A percentile compares a stretch with the other conserved stretches of the same genome.
Conservation (phyloP, 2,113 vertebrate species). For the Erinaceus europaeus region DNA sequence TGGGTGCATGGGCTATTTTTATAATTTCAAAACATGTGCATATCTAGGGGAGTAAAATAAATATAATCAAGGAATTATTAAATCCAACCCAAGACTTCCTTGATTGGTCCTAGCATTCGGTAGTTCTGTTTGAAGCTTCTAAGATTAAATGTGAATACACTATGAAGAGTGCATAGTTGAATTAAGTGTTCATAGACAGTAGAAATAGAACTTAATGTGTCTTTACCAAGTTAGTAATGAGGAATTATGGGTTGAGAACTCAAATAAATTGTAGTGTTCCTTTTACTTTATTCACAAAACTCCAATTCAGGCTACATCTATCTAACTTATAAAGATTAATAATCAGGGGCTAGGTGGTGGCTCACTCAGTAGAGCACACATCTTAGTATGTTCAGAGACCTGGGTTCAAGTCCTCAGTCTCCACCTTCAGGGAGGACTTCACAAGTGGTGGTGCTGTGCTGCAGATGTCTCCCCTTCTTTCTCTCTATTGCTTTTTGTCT, state of each 20-base stretch:
- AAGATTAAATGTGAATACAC: neutral
- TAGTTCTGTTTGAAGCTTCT: slow-evolving; percentile 11
- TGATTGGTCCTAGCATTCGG: slow-evolving; percentile 37
- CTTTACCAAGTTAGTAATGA: slow-evolving; percentile 32
- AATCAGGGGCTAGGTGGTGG: too few relatives aligned
- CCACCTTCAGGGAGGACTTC: too few relatives aligned
- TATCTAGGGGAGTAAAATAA: slow-evolving; percentile 32
- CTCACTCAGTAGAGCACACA: too few relatives aligned
- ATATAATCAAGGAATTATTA: slow-evolving; percentile 34
- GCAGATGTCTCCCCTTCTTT: too few relatives aligned
- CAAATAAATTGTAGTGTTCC: neutral
- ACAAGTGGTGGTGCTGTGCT: too few relatives aligned
- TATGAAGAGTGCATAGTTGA: neutral
- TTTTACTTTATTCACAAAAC: slow-evolving; percentile 37
- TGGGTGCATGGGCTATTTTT: slow-evolving; percentile 15
- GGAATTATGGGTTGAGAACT: slow-evolving; percentile 20
- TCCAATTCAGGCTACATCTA: neutral
- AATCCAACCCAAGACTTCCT: slow-evolving; percentile 6
- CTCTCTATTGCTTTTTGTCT: too few relatives aligned
- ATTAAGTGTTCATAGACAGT: slow-evolving; percentile 27
- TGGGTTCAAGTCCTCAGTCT: too few relatives aligned
- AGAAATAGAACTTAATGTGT: slow-evolving; percentile 26
- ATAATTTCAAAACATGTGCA: slow-evolving; percentile 33
- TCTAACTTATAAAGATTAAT: slow-evolving; percentile 2
- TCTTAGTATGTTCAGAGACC: too few relatives aligned